Evolutionary conservation across 2,888 invertebrate species (phyloP).

Genomic region (Drosophila lacicola): DNA sequence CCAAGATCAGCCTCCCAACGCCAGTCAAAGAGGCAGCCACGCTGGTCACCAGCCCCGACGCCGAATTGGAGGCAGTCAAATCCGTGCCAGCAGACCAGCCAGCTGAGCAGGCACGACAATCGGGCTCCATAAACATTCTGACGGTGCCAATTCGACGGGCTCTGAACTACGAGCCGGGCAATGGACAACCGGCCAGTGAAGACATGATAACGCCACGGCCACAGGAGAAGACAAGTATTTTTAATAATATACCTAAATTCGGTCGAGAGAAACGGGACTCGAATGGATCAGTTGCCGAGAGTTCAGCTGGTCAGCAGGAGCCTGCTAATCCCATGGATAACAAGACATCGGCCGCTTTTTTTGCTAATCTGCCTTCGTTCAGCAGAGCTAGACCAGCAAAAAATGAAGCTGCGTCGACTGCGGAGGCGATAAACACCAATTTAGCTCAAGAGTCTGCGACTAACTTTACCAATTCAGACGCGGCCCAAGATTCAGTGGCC

Average conservation of each 20-base stretch:
- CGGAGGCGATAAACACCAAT: background rate
- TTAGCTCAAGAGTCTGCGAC: too few species aligned
- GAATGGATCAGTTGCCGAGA: too few species aligned
- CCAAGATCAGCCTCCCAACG: background rate
- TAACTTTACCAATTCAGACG: too few species aligned
- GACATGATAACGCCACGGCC: slow-evolving; percentile 1
- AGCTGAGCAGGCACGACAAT: background rate
- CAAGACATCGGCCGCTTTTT: background rate
- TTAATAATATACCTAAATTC: slow-evolving; percentile 18
- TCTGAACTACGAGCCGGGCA: slow-evolving; percentile 5
- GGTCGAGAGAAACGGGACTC: background rate
- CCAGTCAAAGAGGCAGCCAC: background rate
- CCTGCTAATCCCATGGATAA: background rate
- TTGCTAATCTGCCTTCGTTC: background rate
- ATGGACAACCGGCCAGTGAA: background rate
- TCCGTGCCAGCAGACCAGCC: background rate
- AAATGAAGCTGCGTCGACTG: background rate
- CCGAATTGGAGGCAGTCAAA: background rate
- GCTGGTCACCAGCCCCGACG: slow-evolving; percentile 3
- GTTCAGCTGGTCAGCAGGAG: background rate
- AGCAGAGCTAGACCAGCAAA: background rate
- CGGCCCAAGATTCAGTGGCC: too few species aligned
- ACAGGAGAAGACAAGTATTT: background rate
- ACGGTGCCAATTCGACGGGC: slow-evolving; percentile 19
- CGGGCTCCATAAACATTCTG: slow-evolving; percentile 40